Percentiles rank a stretch among this genome's conserved stretches.
Conservation (phyloP, 1,140 invertebrate genomes). For the Arctopsyche grandis region DNA sequence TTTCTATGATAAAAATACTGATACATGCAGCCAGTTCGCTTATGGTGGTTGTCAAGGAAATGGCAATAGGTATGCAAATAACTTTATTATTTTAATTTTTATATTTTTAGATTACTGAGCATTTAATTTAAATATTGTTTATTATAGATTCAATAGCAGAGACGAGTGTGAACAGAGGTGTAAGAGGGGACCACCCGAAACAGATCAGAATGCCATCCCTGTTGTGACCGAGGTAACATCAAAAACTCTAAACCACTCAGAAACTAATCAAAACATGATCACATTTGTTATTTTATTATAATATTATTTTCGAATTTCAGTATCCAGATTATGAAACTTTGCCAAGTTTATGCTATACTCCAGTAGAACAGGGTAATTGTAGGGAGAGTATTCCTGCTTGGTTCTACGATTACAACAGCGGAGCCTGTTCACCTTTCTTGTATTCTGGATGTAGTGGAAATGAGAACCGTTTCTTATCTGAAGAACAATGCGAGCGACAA, state of each 20-base stretch:
- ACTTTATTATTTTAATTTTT: conserved; percentile 26
- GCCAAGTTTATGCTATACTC: conserved; percentile 45
- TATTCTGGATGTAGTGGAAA: conserved; percentile 79
- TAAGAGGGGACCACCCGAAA: conserved; percentile 51
- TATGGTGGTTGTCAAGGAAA: conserved; percentile 68
- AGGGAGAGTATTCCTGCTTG: conserved; percentile 73
- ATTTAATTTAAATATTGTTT: conserved; percentile 21
- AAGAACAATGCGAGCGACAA: conserved; percentile 83
- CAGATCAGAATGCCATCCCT: conserved; percentile 44
- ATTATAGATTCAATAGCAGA: conserved; percentile 57
- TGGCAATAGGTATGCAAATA: conserved; percentile 59
- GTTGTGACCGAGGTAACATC: conserved; percentile 36
- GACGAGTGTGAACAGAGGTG: conserved; percentile 62
- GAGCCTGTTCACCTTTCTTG: conserved; percentile 75
- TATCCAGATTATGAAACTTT: conserved; percentile 24
- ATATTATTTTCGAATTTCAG: conserved; percentile 33
- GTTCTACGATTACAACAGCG: conserved; percentile 76
- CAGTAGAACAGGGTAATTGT: conserved; percentile 78
- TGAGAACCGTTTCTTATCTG: conserved; percentile 80
- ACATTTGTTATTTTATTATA: background rate
- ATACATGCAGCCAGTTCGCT: conserved; percentile 79
- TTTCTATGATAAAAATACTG: conserved; percentile 82
- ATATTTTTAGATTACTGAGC: conserved; percentile 4
- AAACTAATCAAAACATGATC: no score
- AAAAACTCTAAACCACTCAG: background rate